A percentile compares a stretch with the other conserved stretches of the same genome.
Conservation (phyloP, 2,888 invertebrate species). For the Cosmopolites sordidus region DNA sequence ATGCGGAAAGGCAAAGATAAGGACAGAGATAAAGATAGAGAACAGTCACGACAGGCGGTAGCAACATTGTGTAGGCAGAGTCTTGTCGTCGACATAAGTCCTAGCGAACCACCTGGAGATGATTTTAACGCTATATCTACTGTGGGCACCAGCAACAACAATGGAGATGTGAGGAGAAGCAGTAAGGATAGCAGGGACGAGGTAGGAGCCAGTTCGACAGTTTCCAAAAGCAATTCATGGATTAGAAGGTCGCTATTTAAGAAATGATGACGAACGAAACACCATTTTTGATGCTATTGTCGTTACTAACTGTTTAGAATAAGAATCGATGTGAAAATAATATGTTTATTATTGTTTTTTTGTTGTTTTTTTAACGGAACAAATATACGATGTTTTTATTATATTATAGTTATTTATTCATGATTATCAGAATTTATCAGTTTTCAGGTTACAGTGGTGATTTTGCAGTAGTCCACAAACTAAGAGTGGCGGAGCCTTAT, state of each 20-base stretch:
- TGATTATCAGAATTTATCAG: too few species aligned
- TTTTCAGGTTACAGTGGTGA: too few species aligned
- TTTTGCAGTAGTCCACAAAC: too few species aligned
- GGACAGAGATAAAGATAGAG: conserved; percentile 31
- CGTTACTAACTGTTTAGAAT: background rate
- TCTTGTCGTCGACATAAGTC: conserved; percentile 58
- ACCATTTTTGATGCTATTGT: background rate
- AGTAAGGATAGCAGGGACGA: conserved; percentile 14
- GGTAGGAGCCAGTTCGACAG: conserved; percentile 3
- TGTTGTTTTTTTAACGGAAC: background rate
- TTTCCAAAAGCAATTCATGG: conserved; percentile 37
- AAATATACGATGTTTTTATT: too few species aligned
- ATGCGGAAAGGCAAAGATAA: conserved; percentile 48
- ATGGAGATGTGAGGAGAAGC: conserved; percentile 20
- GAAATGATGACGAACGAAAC: conserved; percentile 27
- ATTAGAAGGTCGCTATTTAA: conserved; percentile 41
- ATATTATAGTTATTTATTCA: too few species aligned
- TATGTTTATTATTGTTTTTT: background rate
- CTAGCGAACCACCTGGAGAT: conserved; percentile 5
- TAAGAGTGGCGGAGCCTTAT: too few species aligned
- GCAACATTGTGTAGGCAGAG: conserved; percentile 72
- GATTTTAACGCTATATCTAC: background rate
- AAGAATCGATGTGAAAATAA: background rate
- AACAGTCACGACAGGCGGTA: conserved; percentile 56
- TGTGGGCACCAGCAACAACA: conserved; percentile 13